Evolutionary conservation across 2,113 vertebrate species (phyloP).

Genomic region (Lophochroa leadbeateri): DNA sequence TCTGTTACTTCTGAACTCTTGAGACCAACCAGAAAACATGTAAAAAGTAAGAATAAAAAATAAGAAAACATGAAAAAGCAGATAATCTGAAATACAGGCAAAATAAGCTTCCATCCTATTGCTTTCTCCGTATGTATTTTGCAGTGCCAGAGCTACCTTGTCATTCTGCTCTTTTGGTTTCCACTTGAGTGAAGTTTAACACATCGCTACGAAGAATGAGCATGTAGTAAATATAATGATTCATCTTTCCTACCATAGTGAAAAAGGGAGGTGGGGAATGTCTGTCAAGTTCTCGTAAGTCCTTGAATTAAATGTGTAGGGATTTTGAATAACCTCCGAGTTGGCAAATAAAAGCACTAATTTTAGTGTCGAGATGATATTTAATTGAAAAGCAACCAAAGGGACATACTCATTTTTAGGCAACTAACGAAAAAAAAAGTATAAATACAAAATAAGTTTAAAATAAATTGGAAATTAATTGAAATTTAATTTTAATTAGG

Average conservation of each 20-base stretch:
- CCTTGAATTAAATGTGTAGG: slow-evolving; percentile 15
- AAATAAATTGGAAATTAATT: slow-evolving; percentile 63
- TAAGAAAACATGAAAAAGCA: neutral
- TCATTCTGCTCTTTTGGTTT: neutral
- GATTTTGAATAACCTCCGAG: neutral
- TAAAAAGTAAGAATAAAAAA: neutral
- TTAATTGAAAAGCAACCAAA: slow-evolving; percentile 39
- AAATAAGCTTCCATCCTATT: neutral
- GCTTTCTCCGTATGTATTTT: neutral
- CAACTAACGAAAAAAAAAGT: neutral
- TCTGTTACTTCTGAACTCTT: neutral
- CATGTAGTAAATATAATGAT: slow-evolving; percentile 43
- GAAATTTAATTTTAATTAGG: slow-evolving; percentile 64
- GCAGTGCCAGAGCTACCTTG: neutral
- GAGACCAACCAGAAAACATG: neutral
- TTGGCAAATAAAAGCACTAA: slow-evolving; percentile 30
- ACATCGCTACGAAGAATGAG: neutral
- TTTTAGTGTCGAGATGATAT: slow-evolving; percentile 2
- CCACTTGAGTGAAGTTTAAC: slow-evolving; percentile 20
- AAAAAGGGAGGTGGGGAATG: slow-evolving; percentile 37
- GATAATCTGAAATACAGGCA: neutral
- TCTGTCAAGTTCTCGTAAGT: slow-evolving; percentile 46
- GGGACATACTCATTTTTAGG: slow-evolving; percentile 3
- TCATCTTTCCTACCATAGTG: slow-evolving; percentile 12
- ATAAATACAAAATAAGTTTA: slow-evolving; percentile 51